A percentile compares a stretch with the other conserved stretches of the same genome.
Evolutionary conservation across 2,113 vertebrate species (phyloP).

Genomic region (Motacilla alba): DNA sequence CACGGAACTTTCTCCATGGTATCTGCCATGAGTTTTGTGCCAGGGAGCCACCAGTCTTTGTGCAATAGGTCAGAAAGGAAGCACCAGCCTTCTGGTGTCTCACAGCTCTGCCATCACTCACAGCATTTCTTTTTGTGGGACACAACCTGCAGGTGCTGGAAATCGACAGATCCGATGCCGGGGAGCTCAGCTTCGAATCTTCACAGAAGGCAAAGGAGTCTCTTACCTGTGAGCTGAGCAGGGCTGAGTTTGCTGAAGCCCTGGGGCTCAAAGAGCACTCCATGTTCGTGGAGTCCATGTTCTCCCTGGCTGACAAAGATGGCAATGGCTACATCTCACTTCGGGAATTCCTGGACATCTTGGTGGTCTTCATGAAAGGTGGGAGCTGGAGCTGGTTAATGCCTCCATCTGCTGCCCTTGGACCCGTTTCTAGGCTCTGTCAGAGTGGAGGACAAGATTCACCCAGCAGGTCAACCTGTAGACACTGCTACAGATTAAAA

Average conservation of each 20-base stretch:
- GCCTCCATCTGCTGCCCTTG: neutral
- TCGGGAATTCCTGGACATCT: constrained; percentile 91
- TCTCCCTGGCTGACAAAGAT: constrained; percentile 92
- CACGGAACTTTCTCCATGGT: rapidly evolving
- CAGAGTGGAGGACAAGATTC: neutral
- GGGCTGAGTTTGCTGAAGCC: constrained; percentile 87
- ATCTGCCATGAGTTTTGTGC: neutral
- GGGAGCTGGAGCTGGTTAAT: neutral
- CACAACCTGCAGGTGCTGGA: constrained; percentile 81
- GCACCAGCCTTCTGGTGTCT: neutral
- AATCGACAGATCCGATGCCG: constrained; percentile 80
- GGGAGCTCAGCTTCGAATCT: constrained; percentile 75
- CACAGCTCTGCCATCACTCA: neutral
- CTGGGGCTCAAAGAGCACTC: constrained; percentile 88
- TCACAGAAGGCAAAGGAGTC: constrained; percentile 80
- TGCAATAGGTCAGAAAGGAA: neutral
- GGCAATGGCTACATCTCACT: constrained; percentile 95
- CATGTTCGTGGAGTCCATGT: constrained; percentile 94
- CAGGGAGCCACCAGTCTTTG: neutral
- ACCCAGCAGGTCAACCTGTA: neutral
- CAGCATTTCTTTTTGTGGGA: neutral
- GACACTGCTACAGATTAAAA: neutral
- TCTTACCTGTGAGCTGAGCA: constrained; percentile 87
- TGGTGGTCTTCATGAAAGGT: constrained; percentile 98
- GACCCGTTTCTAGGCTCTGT: neutral